Base-by-base conservation (phyloP, 1,140 invertebrate species). In the Ostrea denselamellosa region DNA sequence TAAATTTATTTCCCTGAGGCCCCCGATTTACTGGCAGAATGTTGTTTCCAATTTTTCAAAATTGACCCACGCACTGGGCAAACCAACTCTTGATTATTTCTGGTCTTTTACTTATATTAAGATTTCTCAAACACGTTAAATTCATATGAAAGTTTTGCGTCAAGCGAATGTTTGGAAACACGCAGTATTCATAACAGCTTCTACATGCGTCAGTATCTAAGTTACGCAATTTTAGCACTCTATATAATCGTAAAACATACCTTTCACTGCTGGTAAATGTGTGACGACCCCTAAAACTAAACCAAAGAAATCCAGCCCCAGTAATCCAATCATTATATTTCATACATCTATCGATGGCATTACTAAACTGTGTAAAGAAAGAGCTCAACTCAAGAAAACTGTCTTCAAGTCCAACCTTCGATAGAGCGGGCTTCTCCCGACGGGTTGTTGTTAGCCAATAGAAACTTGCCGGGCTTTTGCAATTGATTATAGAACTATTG, bases 401-500 rank as follows among this genome's bases (percentile, higher is more conserved):
- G 68, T 71, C 68, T 71, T 71, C 22, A 71, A 71, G 22, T 71
- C 68, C 68, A 28, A 25, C 68, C 68, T 71, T 71, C 68, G 68
- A 71, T 71, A 28, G 8, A 4, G 14, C 22, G 22, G 25, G 8
- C 25, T 14, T 71, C 68, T 71, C 68, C 68, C 68, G 22, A 19
- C 68, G 68, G 28, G 68, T 71, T 25, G 28, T 5, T 25, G n/a
- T 25, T 71, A 71, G 25, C 68, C 68, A 71, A 71, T 71, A 28
- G 68, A 71, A 71, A 10, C 68, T 71, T 8, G 68, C 28, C 12
- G 22, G n/a, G 25, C 68, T 71, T 71, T 71, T 34, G 68, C 68
- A 71, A 71, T 71, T 71, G 68, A 71, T 71, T 71, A 71, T 71
- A 71, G 68, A 71, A 28, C 68, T 25, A 71, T 71, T 71, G 68